These are phyloP conservation scores for Clarias platycephalus DNA, from an alignment of 2,797 vertebrate genomes.

Conservation along the genomic window DNA sequence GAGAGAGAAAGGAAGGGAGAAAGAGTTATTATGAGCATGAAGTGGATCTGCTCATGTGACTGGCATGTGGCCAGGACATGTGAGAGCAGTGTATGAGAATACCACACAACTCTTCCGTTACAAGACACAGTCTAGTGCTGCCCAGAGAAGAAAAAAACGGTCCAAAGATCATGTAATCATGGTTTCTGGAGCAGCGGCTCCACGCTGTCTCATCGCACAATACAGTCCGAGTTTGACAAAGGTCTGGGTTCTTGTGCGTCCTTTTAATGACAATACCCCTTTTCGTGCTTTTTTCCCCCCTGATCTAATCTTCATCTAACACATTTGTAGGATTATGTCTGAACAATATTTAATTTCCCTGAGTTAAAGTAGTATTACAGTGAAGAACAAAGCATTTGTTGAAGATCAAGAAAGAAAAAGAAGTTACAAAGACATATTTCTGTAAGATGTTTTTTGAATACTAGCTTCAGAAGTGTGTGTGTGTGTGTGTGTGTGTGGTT, in stretches of 20 bases:
- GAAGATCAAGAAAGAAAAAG: background rate
- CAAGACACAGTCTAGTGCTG: background rate
- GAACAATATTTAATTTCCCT: background rate
- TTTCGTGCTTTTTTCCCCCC: background rate
- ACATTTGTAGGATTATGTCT: background rate
- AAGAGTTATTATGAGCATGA: background rate
- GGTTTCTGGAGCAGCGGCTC: slow-evolving; percentile 25
- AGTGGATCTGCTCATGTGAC: background rate
- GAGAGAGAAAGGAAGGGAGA: background rate
- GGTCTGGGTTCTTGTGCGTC: background rate
- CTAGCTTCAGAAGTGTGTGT: background rate
- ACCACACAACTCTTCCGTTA: background rate
- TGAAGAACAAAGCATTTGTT: background rate
- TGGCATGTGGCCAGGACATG: background rate
- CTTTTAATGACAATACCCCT: background rate
- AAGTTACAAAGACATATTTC: background rate
- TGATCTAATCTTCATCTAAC: background rate
- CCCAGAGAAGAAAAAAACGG: background rate
- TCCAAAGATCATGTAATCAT: slow-evolving; percentile 24
- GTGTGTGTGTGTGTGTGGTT: background rate
- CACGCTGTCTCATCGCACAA: slow-evolving; percentile 30
- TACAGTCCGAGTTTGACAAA: slow-evolving; percentile 13
- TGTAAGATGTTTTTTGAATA: background rate
- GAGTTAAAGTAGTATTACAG: background rate
- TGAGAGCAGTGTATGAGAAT: slow-evolving; percentile 16